Percentiles rank a stretch among this genome's conserved stretches.
Conservation (phyloP, 2,888 invertebrate species). For the Cosmia pyralina region DNA sequence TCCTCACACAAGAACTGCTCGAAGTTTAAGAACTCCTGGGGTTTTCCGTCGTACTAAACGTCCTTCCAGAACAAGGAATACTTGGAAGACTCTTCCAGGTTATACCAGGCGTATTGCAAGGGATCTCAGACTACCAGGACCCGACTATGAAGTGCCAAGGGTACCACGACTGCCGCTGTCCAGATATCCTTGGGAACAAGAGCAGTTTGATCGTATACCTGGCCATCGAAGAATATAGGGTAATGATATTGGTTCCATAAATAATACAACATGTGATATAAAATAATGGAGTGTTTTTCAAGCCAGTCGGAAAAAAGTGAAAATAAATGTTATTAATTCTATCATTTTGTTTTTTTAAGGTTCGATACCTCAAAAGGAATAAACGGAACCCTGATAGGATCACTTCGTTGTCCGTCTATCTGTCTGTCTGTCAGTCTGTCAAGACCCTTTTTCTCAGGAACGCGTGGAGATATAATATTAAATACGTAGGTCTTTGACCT, state of each 20-base stretch:
- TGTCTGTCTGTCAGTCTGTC: too few species aligned
- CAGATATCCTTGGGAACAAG: slow-evolving; percentile 32
- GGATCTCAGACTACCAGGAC: slow-evolving; percentile 28
- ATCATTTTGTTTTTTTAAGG: background rate
- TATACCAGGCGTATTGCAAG: slow-evolving; percentile 27
- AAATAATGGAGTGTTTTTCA: too few species aligned
- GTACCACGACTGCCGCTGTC: slow-evolving; percentile 13
- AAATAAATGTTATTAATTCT: too few species aligned
- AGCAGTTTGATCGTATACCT: slow-evolving; percentile 13
- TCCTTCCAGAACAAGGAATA: background rate
- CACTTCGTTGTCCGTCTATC: too few species aligned
- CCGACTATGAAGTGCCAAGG: slow-evolving; percentile 18
- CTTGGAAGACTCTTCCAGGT: slow-evolving; percentile 5
- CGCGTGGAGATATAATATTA: too few species aligned
- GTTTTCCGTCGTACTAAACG: background rate
- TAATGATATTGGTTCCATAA: background rate
- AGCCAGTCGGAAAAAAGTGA: too few species aligned
- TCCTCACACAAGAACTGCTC: slow-evolving; percentile 32
- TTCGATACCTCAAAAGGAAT: too few species aligned
- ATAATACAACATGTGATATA: background rate
- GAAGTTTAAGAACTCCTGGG: slow-evolving; percentile 36
- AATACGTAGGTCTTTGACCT: too few species aligned
- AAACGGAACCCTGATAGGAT: too few species aligned
- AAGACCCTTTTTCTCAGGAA: too few species aligned
- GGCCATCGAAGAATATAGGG: background rate